Evolutionary conservation across 2,797 vertebrate genomes (phyloP).

Genomic region (Apogon hyalosoma): DNA sequence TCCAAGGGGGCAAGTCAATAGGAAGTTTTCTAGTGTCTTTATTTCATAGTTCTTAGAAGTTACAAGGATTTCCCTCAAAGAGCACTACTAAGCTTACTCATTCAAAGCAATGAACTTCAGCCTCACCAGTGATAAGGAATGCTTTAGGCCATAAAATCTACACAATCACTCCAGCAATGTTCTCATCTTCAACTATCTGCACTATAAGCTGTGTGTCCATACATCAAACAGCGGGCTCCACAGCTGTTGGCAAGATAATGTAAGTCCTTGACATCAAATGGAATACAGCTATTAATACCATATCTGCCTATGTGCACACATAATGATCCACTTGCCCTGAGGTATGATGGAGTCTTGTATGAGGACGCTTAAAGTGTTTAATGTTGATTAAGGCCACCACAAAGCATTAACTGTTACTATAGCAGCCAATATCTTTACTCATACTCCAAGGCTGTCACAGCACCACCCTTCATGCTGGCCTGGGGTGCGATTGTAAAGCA

Average conservation of each 20-base stretch:
- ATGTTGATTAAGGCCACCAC: slow-evolving; percentile 39
- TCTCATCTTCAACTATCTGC: slow-evolving; percentile 62
- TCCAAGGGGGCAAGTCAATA: slow-evolving; percentile 3
- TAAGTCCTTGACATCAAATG: slow-evolving; percentile 71
- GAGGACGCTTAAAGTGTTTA: slow-evolving; percentile 48
- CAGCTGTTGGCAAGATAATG: slow-evolving; percentile 69
- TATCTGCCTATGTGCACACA: slow-evolving; percentile 63
- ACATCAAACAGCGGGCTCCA: slow-evolving; percentile 63
- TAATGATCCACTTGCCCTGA: slow-evolving; percentile 62
- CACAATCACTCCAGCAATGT: slow-evolving; percentile 56
- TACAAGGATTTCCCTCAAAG: slow-evolving; percentile 30
- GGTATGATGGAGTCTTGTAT: slow-evolving; percentile 48
- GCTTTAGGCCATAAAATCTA: slow-evolving; percentile 51
- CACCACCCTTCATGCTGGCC: slow-evolving; percentile 9
- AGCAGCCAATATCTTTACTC: slow-evolving; percentile 26
- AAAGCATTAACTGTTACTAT: slow-evolving; percentile 29
- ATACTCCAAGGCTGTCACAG: neutral
- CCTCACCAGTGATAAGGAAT: slow-evolving; percentile 46
- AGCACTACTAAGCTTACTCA: slow-evolving; percentile 20
- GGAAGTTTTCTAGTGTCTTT: neutral
- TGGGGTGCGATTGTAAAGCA: slow-evolving; percentile 22
- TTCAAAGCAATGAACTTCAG: slow-evolving; percentile 47
- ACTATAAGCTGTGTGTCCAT: slow-evolving; percentile 54
- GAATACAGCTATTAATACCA: slow-evolving; percentile 70
- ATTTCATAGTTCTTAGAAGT: slow-evolving; percentile 32